Conservation (phyloP, 2,113 vertebrate genomes). For the Microtus oregoni region DNA sequence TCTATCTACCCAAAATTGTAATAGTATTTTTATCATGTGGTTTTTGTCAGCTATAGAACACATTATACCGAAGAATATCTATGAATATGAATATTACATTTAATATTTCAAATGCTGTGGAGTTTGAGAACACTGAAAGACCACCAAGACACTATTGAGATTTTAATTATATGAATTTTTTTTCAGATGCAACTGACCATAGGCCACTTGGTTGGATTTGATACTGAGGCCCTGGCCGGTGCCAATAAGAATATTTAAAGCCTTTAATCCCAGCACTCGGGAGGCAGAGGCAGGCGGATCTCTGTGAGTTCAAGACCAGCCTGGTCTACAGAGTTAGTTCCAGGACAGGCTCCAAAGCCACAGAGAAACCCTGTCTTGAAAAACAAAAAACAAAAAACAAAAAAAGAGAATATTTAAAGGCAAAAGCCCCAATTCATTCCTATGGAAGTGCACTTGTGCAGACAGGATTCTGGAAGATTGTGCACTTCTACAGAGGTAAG, state of each 20-base stretch:
- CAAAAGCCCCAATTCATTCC: not conserved
- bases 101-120: not conserved
- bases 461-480: not conserved
- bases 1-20: not conserved
- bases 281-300: no score
- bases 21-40: not conserved
- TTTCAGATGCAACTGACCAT: not conserved
- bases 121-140: not conserved
- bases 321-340: no score
- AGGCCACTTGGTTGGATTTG: not conserved
- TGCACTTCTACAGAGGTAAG: not conserved
- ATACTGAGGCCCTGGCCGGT: no score
- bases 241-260: not conserved
- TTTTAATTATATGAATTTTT: not conserved
- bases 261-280: no score
- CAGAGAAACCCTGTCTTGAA: no score
- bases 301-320: no score
- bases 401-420: no score
- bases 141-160: not conserved
- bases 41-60: not conserved
- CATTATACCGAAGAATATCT: not conserved
- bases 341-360: no score
- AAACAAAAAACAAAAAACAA: no score
- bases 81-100: not conserved
- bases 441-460: not conserved